Base-by-base conservation (phyloP, 1,140 invertebrate species). In the Ostrea denselamellosa region DNA sequence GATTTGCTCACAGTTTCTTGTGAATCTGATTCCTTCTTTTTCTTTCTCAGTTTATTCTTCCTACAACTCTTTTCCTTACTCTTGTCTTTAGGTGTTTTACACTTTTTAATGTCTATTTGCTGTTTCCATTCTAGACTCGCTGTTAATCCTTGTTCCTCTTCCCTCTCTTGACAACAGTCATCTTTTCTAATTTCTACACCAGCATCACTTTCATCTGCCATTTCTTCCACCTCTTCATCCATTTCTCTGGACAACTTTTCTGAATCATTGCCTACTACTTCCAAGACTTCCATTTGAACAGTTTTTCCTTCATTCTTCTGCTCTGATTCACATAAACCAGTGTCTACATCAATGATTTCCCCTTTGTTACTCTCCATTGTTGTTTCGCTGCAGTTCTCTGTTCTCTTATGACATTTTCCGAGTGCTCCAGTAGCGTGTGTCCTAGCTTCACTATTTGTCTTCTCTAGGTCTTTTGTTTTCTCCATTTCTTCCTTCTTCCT, bases 21-120 rank as follows among this genome's bases (percentile, higher is more conserved):
- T 8, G 53, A 22, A 17, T 34, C 25, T 28, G 53, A 8, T 28
- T 52, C 51, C 28, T 56, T 62, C 83, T 62, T 62, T 8, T 51
- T 58, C 81, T 83, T 83, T 81, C 19, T 83, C n/a, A 52, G 25
- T 83, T 62, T 58, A 34, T 58, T 81, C n/a, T 34, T 82, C 25
- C 51, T 87, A 54, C 10, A 58, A 53, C 34, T 52, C 14, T 83
- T 83, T 51, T 83, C 82, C 81, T 81, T 53, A 34, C 44, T 81
- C 28, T 77, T 86, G 56, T 87, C 86, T 83, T 83, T 87, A 51
- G 77, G 77, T 28, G 25, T 87, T 54, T 56, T 87, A 51, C 28
- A 83, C 54, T 83, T 83, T 28, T 83, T 56, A 52, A 62, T 83
- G 54, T 87, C 81, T 52, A 87, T 58, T 12, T 28, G 81, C 83